Evolutionary conservation across 2,113 vertebrate species (phyloP).

Genomic region (Damaliscus lunatus): DNA sequence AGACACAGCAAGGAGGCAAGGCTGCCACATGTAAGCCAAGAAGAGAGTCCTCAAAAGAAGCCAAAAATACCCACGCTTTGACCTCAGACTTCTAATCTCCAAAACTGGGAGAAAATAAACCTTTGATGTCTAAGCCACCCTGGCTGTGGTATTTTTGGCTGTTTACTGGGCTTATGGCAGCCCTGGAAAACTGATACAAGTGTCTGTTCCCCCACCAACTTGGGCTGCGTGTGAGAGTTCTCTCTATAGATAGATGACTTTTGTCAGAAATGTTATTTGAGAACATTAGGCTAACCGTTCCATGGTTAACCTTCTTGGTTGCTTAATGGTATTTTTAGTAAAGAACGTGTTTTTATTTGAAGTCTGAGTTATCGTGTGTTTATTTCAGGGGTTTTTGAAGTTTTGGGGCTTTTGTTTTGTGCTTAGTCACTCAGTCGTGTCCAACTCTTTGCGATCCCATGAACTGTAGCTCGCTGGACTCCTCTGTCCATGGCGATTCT

Average conservation of each 20-base stretch:
- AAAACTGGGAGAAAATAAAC: background rate
- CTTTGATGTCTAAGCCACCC: background rate
- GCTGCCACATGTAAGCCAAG: background rate
- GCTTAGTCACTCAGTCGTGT: background rate
- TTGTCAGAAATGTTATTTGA: background rate
- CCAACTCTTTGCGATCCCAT: background rate
- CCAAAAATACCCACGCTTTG: background rate
- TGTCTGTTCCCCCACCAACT: rapidly evolving
- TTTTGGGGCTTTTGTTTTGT: background rate
- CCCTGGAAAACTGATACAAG: background rate
- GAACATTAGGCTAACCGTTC: background rate
- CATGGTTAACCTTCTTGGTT: background rate
- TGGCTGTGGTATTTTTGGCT: background rate
- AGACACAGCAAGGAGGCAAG: background rate
- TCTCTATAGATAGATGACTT: background rate
- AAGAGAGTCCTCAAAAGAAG: background rate
- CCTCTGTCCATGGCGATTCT: background rate
- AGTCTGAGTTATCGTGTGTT: background rate
- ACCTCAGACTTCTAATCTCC: background rate
- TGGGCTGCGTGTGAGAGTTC: background rate
- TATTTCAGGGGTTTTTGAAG: background rate
- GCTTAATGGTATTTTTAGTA: background rate
- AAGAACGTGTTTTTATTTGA: background rate
- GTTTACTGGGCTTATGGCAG: background rate
- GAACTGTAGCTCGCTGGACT: rapidly evolving